phyloP scores from a whole-genome alignment of 1,140 invertebrate genomes.

The Drosophila simulans region DNA sequence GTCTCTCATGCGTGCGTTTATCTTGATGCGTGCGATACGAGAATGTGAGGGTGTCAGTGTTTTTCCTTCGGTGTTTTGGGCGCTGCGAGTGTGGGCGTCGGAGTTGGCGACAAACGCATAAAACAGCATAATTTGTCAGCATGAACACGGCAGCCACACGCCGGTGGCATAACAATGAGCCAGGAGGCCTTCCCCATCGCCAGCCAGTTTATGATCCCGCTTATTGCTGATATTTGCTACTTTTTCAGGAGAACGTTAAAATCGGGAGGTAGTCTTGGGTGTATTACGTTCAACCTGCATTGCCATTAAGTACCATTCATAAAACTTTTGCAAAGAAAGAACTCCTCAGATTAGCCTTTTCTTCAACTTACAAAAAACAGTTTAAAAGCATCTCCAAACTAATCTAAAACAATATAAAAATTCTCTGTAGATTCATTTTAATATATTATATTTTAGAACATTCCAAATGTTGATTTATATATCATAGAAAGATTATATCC shows the following conservation, averaged over 20 bases:
- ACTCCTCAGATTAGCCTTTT: neutral
- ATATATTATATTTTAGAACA: too few species aligned
- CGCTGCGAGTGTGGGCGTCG: conserved; percentile 8
- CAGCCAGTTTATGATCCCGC: conserved; percentile 8
- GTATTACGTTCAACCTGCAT: neutral
- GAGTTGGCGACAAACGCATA: conserved; percentile 74
- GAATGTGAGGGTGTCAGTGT: conserved; percentile 9
- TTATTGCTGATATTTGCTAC: conserved; percentile 26
- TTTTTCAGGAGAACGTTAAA: neutral
- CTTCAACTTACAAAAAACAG: neutral
- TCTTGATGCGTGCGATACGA: conserved; percentile 44
- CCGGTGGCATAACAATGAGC: conserved; percentile 72
- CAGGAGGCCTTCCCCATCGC: conserved; percentile 10
- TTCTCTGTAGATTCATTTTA: too few species aligned
- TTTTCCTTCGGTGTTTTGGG: conserved; percentile 3
- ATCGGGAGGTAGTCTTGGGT: neutral
- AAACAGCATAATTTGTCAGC: conserved; percentile 81
- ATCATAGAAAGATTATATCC: too few species aligned
- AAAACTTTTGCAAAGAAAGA: neutral
- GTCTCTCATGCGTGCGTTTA: conserved; percentile 67
- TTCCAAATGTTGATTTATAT: too few species aligned
- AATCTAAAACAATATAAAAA: too few species aligned
- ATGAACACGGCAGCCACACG: conserved; percentile 61
- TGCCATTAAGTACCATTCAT: neutral
- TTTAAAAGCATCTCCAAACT: neutral